Percentiles rank a stretch among this genome's conserved stretches.
These are phyloP conservation scores for Xyliphius kryptos DNA, from an alignment of 2,113 vertebrate genomes.

Conservation along the genomic window DNA sequence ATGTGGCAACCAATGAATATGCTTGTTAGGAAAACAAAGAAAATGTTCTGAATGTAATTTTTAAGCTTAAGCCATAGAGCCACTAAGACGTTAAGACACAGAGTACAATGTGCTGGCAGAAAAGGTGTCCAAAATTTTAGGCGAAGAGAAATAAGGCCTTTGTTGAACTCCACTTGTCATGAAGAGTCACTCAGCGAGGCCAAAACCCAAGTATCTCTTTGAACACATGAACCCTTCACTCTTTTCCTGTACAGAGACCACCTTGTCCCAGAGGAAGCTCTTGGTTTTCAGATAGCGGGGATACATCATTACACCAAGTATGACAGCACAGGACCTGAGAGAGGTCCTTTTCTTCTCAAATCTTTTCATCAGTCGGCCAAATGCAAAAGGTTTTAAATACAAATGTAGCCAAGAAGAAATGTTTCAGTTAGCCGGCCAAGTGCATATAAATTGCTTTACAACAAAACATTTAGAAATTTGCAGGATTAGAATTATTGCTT, in stretches of 20 bases:
- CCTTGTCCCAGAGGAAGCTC: constrained; percentile 20
- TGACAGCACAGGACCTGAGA: constrained; percentile 24
- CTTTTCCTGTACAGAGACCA: constrained; percentile 9
- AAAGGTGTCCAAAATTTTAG: constrained; percentile 5
- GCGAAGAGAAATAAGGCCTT: constrained; percentile 26
- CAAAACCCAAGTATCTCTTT: constrained; percentile 45
- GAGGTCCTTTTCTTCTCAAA: constrained; percentile 21
- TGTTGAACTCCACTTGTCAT: constrained; percentile 20
- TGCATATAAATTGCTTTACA: constrained; percentile 1
- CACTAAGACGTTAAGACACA: background rate
- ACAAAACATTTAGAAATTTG: constrained; percentile 12
- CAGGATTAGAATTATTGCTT: constrained; percentile 22
- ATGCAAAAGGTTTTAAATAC: constrained; percentile 21
- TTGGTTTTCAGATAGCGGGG: constrained; percentile 20
- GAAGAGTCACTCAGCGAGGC: constrained; percentile 24
- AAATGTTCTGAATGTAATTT: no score
- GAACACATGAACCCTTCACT: constrained; percentile 25
- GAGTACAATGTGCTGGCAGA: constrained; percentile 19
- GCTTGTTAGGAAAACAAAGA: no score
- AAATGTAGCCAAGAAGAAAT: constrained; percentile 10
- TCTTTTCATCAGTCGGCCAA: constrained; percentile 17
- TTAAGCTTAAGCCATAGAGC: background rate
- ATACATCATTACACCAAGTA: constrained; percentile 23
- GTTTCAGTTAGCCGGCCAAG: background rate
- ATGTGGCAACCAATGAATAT: no score